Evolutionary conservation across 2,888 invertebrate species (phyloP).

Genomic region (Actias luna): DNA sequence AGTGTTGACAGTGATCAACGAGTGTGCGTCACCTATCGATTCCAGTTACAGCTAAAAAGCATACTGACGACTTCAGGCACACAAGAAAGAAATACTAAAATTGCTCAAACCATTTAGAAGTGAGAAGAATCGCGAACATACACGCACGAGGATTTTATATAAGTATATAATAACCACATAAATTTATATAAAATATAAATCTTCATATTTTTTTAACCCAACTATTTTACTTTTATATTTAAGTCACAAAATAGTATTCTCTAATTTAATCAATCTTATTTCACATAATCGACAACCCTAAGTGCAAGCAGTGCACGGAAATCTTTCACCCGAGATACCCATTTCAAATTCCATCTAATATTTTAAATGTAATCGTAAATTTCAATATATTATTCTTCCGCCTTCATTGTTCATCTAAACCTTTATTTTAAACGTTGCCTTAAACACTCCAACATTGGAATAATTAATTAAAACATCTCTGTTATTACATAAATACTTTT

Average conservation of each 20-base stretch:
- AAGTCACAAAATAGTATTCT: neutral
- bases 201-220: too few relatives aligned
- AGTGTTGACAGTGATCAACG: too few relatives aligned
- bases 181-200: too few relatives aligned
- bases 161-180: too few relatives aligned
- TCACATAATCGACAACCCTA: neutral
- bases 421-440: neutral
- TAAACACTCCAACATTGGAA: neutral
- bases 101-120: too few relatives aligned
- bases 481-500: neutral
- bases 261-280: neutral
- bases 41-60: too few relatives aligned
- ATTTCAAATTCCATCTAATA: conserved; percentile 7
- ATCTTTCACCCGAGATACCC: neutral
- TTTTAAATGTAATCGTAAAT: conserved; percentile 4
- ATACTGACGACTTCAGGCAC: too few relatives aligned
- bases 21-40: too few relatives aligned
- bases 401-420: neutral
- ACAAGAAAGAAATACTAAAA: too few relatives aligned
- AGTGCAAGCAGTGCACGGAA: neutral
- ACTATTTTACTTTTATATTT: too few relatives aligned
- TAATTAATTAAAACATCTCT: neutral
- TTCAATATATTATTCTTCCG: neutral
- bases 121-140: too few relatives aligned
- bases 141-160: too few relatives aligned